phyloP scores from a whole-genome alignment of 2,113 vertebrate genomes.

The Accipiter cooperii region DNA sequence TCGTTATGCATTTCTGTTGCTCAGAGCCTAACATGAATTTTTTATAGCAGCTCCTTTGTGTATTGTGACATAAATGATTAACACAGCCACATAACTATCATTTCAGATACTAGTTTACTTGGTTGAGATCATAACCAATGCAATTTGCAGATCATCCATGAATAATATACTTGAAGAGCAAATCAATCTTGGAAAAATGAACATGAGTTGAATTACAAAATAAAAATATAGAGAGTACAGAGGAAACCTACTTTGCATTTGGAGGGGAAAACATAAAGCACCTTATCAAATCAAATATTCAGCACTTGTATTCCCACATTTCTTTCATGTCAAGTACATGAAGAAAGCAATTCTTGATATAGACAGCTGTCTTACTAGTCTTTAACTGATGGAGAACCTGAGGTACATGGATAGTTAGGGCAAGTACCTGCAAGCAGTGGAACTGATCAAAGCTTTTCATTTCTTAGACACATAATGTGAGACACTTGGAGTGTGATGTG shows the following conservation, averaged over 20 bases:
- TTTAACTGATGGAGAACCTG: not conserved
- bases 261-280: not conserved
- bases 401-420: not conserved
- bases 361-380: not conserved
- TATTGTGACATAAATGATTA: not conserved
- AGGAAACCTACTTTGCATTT: not conserved
- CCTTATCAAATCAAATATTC: not conserved
- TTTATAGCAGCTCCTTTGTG: not conserved
- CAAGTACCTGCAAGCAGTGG: not conserved
- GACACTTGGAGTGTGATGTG: not conserved
- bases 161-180: not conserved
- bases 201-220: not conserved
- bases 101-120: not conserved
- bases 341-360: not conserved
- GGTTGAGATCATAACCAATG: not conserved
- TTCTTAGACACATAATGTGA: not conserved
- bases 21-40: not conserved
- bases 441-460: not conserved
- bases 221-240: not conserved
- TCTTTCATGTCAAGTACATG: not conserved
- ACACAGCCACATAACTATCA: not conserved
- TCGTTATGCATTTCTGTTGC: not conserved
- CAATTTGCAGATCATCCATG: not conserved
- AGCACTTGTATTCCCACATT: not conserved
- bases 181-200: not conserved